phyloP scores from a whole-genome alignment of 1,140 invertebrate species.

The Sarcophaga peregrina region DNA sequence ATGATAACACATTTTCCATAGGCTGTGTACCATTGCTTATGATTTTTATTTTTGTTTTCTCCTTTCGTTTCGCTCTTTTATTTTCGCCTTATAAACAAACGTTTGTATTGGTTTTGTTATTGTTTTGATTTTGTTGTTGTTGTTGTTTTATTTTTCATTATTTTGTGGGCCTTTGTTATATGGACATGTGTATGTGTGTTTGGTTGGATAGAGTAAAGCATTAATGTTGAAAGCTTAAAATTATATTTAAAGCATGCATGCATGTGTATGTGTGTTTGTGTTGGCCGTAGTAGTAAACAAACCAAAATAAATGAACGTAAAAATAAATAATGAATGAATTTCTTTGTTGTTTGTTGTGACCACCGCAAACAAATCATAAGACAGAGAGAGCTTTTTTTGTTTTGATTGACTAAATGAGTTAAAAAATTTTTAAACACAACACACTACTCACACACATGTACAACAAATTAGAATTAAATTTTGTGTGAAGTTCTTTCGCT shows the following conservation, averaged over 20 bases:
- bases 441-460: too few species aligned
- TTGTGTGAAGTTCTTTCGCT: too few species aligned
- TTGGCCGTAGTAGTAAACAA: neutral
- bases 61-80: neutral
- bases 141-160: neutral
- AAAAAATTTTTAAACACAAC: too few species aligned
- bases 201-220: neutral
- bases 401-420: neutral
- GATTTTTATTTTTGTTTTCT: neutral
- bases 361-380: neutral
- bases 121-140: neutral
- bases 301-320: neutral
- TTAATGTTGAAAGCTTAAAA: neutral
- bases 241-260: neutral
- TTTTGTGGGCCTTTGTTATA: neutral
- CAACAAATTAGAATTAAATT: too few species aligned
- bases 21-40: neutral
- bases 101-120: neutral
- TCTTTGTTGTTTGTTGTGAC: conserved; percentile 22
- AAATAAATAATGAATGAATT: conserved; percentile 34
- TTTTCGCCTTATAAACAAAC: neutral
- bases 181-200: neutral
- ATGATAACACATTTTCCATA: conserved; percentile 16
- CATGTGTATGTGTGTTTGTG: neutral
- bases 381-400: too few species aligned